A percentile compares a stretch with the other conserved stretches of the same genome.
These are phyloP conservation scores for Sesia apiformis DNA, from an alignment of 2,888 invertebrate genomes.

Conservation along the genomic window DNA sequence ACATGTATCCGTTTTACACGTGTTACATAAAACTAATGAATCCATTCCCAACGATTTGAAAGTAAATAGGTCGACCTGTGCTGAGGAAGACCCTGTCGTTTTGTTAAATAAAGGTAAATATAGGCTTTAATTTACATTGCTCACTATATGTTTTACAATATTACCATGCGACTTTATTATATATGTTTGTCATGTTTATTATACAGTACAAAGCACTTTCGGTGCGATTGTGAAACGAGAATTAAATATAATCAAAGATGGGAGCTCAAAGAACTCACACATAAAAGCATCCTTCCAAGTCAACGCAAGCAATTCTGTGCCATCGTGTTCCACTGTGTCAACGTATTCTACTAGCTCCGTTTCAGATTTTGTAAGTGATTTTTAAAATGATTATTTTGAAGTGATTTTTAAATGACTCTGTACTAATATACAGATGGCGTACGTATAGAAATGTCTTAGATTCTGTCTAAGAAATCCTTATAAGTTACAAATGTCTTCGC, in stretches of 20 bases:
- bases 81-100: constrained; percentile 45
- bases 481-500: too few species aligned
- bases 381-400: constrained; percentile 10
- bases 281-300: constrained; percentile 38
- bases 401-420: too few species aligned
- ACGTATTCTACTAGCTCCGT: constrained; percentile 17
- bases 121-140: not conserved
- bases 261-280: constrained; percentile 21
- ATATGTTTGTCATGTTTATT: not conserved
- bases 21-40: constrained; percentile 56
- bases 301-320: constrained; percentile 22
- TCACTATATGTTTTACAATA: too few species aligned
- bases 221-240: constrained; percentile 49
- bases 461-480: too few species aligned
- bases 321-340: constrained; percentile 27
- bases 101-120: constrained; percentile 47
- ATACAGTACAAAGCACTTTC: constrained; percentile 50
- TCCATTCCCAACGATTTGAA: constrained; percentile 18
- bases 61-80: constrained; percentile 11
- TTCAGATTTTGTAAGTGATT: constrained; percentile 24
- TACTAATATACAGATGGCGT: too few species aligned
- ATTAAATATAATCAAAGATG: constrained; percentile 31
- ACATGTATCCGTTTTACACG: constrained; percentile 55
- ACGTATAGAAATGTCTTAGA: too few species aligned
- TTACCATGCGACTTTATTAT: too few species aligned